Base-by-base conservation (phyloP, 30 jellyfish, hydroid and myxozoan genomes). In the Catostylus mosaicus region DNA sequence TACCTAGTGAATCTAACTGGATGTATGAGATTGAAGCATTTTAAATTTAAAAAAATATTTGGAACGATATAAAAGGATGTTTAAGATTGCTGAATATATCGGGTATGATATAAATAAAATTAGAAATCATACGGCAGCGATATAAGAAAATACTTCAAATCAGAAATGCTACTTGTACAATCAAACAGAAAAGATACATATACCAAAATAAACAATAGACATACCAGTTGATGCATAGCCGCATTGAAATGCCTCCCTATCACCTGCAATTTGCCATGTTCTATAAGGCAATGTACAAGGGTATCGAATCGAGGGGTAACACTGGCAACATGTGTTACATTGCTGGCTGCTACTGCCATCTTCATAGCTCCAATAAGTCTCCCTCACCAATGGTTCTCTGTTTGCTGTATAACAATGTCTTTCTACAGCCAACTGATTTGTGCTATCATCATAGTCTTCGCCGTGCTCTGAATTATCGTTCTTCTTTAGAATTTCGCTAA, bases 401-500 rank as follows among this genome's bases (percentile, higher is more conserved):
- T 38, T 52, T 10, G 57, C 26, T 16, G 71, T 37, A 24, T 12
- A 43, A 56, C 64, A 57, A n/a, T 38, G 62, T 27, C 78, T 33
- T 3, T 59, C 72, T 59, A 32, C 40, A 1, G 78, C 23, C 10
- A 70, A 37, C 34, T 30, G 50, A 63, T 36, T 19, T 2, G 30
- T 26, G 79, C 65, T 65, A 3, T 69, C 73, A 35, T 33, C 79
- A 12, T 29, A 20, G 23, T 68, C 71, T 22, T 57, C 73, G 16
- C 50, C 45, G 19, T 56, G 52, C 5, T 69, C 48, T 22, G 78
- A 35, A 11, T 52, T 40, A 1, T 79, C 90, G 26, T 64, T 79
- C 20, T 79, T 59, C 59, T 82, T 82, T 61, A 82, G 48, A 9
- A 82, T 82, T 37, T 82, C 92, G 43, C 86, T 67, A 37, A 82